Evolutionary conservation across 64 coral and sea anemone genomes (phyloP), one percentile per base, ranked within the genome.

Genomic region (Platygyra sinensis): DNA sequence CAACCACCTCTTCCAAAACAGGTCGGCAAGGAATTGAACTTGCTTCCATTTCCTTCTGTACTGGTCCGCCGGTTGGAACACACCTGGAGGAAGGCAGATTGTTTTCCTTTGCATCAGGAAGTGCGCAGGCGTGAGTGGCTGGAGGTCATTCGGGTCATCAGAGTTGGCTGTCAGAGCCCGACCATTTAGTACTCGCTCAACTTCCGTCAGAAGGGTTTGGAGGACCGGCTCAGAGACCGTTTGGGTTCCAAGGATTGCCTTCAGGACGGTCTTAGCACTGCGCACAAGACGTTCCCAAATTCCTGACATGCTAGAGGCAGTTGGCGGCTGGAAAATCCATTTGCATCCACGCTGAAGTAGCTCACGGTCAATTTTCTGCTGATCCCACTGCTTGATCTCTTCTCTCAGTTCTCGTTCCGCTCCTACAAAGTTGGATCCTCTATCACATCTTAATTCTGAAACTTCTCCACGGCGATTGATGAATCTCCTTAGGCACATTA

Each of bases 31-130:
- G n/a, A n/a, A n/a, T n/a, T n/a, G n/a, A n/a, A n/a, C n/a, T n/a
- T n/a, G n/a, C n/a, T n/a, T n/a, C 92, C 86, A 94, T 64, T 94
- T 89, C 72, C 62, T 88, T 20, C 86, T 83, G 54, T 60, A 76
- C 28, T 82, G 82, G 11, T 94, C 93, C 0, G 80, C 73, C 31
- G 79, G 57, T 1, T 50, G 39, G 32, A 90, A 90, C 22, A 90
- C 74, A 14, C 80, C 80, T 31, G 93, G 87, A 0, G 93, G 93
- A 38, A 89, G 33, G 33, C 60, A 82, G 72, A 93, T 88, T 12
- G 50, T 16, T 76, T 93, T 93, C 27, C 91, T 33, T 69, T 82
- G 86, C 86, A 93, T 61, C 19, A 93, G 51, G 29, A 93, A 89
- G 50, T 93, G 86, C 8, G 91, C 85, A 54, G 86, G 91, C 20